Evolutionary conservation across 2,113 vertebrate species (phyloP).

Genomic region (Anarhynchus alexandrinus): DNA sequence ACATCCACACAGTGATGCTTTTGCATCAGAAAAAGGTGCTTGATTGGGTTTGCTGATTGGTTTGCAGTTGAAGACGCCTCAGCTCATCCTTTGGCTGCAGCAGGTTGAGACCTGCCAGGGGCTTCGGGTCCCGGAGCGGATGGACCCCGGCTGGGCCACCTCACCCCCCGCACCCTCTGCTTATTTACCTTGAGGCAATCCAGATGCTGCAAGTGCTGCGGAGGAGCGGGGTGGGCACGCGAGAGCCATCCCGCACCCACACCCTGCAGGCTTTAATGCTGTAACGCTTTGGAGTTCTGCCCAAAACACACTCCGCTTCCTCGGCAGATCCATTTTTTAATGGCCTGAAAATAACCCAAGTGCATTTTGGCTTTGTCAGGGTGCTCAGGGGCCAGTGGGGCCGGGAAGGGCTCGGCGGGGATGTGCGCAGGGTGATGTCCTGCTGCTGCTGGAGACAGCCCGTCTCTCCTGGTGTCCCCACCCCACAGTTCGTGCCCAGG

Average conservation of each 20-base stretch:
- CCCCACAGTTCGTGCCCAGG: not conserved
- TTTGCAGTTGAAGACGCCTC: not conserved
- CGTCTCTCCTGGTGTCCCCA: not conserved
- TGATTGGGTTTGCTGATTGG: not conserved
- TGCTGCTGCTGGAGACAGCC: not conserved
- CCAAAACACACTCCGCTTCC: not conserved
- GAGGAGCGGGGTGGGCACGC: fast-evolving
- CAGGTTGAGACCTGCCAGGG: not conserved
- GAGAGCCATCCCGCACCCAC: not conserved
- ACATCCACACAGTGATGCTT: not conserved
- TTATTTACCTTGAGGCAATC: not conserved
- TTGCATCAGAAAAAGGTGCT: not conserved
- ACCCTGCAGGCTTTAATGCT: not conserved
- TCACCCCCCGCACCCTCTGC: not conserved
- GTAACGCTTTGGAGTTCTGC: not conserved
- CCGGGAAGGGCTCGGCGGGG: not conserved
- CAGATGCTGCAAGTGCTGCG: not conserved
- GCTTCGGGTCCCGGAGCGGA: not conserved
- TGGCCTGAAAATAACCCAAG: not conserved
- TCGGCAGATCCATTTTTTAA: not conserved
- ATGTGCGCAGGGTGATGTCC: fast-evolving
- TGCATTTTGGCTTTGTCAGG: not conserved
- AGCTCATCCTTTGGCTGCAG: not conserved
- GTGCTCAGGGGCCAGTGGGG: not conserved
- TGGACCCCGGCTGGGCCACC: not conserved